Percentiles rank a stretch among this genome's conserved stretches.
These are phyloP conservation scores for Leptura quadrifasciata DNA, from an alignment of 2,888 invertebrate species.

Conservation along the genomic window DNA sequence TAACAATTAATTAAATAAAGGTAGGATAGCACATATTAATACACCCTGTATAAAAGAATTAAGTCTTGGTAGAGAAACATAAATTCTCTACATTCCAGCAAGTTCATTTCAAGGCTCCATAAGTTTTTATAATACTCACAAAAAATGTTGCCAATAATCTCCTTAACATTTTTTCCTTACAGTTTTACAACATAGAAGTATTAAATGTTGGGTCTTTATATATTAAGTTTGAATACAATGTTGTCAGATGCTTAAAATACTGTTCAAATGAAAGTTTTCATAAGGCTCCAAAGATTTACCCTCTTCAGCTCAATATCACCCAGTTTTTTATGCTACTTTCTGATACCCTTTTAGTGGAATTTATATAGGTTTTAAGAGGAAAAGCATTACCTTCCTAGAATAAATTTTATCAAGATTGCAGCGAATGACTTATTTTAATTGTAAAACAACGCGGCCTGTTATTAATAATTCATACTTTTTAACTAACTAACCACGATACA, in stretches of 20 bases:
- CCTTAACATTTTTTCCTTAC: slow-evolving; percentile 6
- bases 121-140: neutral
- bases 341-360: slow-evolving; percentile 56
- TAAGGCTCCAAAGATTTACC: slow-evolving; percentile 37
- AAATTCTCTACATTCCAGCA: neutral
- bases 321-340: slow-evolving; percentile 51
- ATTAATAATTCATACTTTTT: slow-evolving; percentile 32
- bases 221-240: slow-evolving; percentile 30
- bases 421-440: slow-evolving; percentile 54
- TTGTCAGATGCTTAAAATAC: slow-evolving; percentile 39
- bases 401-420: slow-evolving; percentile 54
- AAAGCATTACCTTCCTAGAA: slow-evolving; percentile 52
- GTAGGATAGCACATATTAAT: neutral
- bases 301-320: slow-evolving; percentile 45
- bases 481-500: neutral
- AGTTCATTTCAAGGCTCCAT: neutral
- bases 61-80: neutral
- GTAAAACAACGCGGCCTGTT: slow-evolving; percentile 49
- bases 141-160: slow-evolving; percentile 7
- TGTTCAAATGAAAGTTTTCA: slow-evolving; percentile 42
- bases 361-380: slow-evolving; percentile 56
- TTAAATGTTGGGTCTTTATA: slow-evolving; percentile 19
- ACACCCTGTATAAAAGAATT: neutral
- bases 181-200: neutral
- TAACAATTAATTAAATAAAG: too few species aligned